Evolutionary conservation across 2,113 vertebrate species (phyloP).

Genomic region (Embiotoca jacksoni): DNA sequence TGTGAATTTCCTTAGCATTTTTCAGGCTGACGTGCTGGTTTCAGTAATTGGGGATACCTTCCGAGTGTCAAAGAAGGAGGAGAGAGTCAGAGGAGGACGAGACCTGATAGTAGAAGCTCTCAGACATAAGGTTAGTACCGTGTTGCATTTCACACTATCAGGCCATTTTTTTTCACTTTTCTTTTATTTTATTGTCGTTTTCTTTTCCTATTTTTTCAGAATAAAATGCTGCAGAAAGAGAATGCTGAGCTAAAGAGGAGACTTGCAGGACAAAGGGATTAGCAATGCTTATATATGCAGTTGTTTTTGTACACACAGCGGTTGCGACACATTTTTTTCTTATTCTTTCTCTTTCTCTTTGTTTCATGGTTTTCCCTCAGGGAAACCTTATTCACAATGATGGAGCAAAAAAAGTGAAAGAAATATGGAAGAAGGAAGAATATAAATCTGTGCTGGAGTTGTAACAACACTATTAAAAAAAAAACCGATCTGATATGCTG

Average conservation of each 20-base stretch:
- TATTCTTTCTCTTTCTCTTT: too few species aligned
- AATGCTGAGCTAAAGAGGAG: constrained; percentile 78
- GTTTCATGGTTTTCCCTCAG: too few species aligned
- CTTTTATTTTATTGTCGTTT: background rate
- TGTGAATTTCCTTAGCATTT: background rate
- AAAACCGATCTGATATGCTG: too few species aligned
- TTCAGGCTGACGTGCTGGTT: constrained; percentile 81
- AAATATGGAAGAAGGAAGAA: too few species aligned
- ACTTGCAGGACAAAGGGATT: constrained; percentile 45
- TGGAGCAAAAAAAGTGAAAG: too few species aligned
- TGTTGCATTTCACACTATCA: background rate
- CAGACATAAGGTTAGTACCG: constrained; percentile 78
- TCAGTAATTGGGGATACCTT: constrained; percentile 81
- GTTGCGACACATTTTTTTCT: too few species aligned
- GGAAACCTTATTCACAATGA: too few species aligned
- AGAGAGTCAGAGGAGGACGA: constrained; percentile 53
- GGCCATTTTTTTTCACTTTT: too few species aligned
- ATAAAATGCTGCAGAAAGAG: constrained; percentile 82
- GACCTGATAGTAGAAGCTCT: constrained; percentile 85
- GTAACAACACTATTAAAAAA: too few species aligned
- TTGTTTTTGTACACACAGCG: too few species aligned
- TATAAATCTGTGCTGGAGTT: too few species aligned
- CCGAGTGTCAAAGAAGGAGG: constrained; percentile 52
- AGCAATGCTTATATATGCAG: background rate
- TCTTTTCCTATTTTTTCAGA: constrained; percentile 59